Percentiles rank a stretch among this genome's conserved stretches.
Evolutionary conservation across 2,113 vertebrate species (phyloP).

Genomic region (Melanostigma gelatinosum): DNA sequence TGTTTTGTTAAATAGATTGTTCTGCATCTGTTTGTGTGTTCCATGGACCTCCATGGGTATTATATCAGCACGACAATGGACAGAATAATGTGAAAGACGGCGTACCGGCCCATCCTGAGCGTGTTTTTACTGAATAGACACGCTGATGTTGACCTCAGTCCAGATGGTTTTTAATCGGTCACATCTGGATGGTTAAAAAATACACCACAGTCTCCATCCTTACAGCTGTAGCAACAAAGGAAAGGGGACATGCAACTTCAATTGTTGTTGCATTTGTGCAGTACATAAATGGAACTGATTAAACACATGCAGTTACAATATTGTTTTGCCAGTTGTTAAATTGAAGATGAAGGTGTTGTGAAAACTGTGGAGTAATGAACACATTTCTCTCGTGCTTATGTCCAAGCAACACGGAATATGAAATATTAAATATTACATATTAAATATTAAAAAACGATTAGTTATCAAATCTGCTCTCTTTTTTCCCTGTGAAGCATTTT

Average conservation of each 20-base stretch:
- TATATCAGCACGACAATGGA: slow-evolving; percentile 20
- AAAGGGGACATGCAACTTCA: slow-evolving; percentile 31
- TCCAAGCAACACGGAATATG: slow-evolving; percentile 3
- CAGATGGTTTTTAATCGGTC: slow-evolving; percentile 52
- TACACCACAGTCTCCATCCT: background rate
- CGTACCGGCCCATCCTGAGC: slow-evolving; percentile 35
- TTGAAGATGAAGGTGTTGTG: background rate
- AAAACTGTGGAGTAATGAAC: slow-evolving; percentile 24
- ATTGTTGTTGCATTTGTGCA: slow-evolving; percentile 46
- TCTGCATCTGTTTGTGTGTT: slow-evolving; percentile 42
- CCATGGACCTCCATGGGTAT: slow-evolving; percentile 14
- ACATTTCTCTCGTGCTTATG: background rate
- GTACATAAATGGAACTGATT: slow-evolving; percentile 36
- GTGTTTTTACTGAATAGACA: slow-evolving; percentile 31
- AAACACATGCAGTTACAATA: slow-evolving; percentile 22
- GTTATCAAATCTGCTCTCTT: slow-evolving; percentile 17
- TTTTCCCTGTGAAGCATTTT: slow-evolving; percentile 16
- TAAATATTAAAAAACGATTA: too few relatives aligned
- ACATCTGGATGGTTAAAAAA: slow-evolving; percentile 58
- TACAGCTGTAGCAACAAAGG: slow-evolving; percentile 44
- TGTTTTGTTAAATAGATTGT: slow-evolving; percentile 25
- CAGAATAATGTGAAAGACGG: background rate
- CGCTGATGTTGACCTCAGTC: slow-evolving; percentile 4
- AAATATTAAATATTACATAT: too few relatives aligned
- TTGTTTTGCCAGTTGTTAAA: slow-evolving; percentile 17